These are phyloP conservation scores for Nemopilema nomurai DNA, from an alignment of 30 jellyfish, hydroid and myxozoan genomes.

Conservation along the genomic window DNA sequence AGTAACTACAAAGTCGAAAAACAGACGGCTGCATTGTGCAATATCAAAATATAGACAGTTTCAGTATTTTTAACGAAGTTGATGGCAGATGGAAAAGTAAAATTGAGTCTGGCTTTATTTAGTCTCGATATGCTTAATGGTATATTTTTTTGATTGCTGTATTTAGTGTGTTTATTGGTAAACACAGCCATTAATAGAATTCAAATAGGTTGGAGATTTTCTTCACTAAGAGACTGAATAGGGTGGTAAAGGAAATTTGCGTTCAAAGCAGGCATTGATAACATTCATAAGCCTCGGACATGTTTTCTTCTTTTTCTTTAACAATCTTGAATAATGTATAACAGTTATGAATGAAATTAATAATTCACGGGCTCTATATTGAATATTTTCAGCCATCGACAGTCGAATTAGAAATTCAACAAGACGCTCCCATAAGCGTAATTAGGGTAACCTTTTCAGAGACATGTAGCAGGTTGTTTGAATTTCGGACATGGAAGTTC, in stretches of 20 bases:
- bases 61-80: no score
- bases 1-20: background rate
- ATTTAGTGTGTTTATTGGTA: background rate
- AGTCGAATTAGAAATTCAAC: background rate
- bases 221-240: background rate
- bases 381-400: background rate
- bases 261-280: background rate
- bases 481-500: background rate
- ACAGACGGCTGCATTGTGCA: background rate
- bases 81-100: background rate
- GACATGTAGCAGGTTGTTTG: background rate
- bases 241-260: background rate
- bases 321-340: constrained; percentile 9
- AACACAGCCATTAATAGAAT: background rate
- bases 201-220: background rate
- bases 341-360: constrained; percentile 5
- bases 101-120: no score
- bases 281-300: background rate
- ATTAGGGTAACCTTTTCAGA: background rate
- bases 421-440: background rate
- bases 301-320: background rate
- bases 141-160: no score
- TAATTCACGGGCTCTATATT: background rate
- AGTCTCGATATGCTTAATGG: no score
- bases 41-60: background rate